Evolutionary conservation across 2,113 vertebrate species (phyloP).

Genomic region (Coregonus clupeaformis): DNA sequence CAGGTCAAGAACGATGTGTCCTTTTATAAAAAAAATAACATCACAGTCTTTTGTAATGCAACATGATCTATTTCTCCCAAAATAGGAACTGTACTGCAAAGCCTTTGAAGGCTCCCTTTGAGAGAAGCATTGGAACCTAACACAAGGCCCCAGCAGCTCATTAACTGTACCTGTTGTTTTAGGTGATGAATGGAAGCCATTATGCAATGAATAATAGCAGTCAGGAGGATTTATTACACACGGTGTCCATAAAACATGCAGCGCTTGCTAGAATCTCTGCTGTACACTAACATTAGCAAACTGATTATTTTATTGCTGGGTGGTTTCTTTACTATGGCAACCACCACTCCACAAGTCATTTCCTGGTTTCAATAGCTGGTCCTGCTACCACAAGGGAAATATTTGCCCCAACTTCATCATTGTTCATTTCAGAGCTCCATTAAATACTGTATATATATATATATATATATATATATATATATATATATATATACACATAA

Average conservation of each 20-base stretch:
- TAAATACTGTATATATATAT: background rate
- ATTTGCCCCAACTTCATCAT: background rate
- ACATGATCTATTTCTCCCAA: constrained; percentile 18
- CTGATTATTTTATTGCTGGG: constrained; percentile 37
- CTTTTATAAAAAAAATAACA: no score
- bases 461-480: no score
- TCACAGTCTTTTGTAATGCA: constrained; percentile 3
- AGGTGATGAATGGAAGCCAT: constrained; percentile 65
- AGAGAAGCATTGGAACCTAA: constrained; percentile 46
- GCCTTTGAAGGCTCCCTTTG: constrained; percentile 42
- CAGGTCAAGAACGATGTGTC: background rate
- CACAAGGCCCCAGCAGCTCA: constrained; percentile 54
- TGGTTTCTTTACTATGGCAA: constrained; percentile 21
- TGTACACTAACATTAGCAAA: constrained; percentile 44
- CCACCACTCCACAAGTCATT: constrained; percentile 11
- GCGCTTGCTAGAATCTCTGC: constrained; percentile 18
- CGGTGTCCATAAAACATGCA: constrained; percentile 49
- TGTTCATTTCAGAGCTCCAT: background rate
- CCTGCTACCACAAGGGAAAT: background rate
- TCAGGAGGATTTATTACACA: constrained; percentile 64
- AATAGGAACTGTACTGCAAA: constrained; percentile 36
- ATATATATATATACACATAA: background rate
- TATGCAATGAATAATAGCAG: constrained; percentile 65
- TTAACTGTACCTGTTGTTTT: constrained; percentile 56
- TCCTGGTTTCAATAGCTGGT: background rate